Conservation (phyloP, 2,113 vertebrate species). For the Tupaia chinensis region DNA sequence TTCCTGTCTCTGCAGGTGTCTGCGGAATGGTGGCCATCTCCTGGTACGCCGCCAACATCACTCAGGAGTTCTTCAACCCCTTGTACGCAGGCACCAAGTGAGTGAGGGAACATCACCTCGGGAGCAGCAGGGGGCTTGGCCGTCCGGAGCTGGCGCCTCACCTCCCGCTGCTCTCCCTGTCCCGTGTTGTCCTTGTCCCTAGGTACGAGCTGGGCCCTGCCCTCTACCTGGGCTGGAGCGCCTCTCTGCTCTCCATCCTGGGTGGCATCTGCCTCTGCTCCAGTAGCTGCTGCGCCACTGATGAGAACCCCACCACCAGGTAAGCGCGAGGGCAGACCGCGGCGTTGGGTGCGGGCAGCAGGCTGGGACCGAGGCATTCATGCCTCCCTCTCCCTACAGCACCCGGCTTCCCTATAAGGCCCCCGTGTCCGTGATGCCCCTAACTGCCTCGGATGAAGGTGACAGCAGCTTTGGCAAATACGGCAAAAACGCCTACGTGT, state of each 20-base stretch:
- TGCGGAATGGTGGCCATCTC: constrained; percentile 93
- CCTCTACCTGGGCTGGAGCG: constrained; percentile 95
- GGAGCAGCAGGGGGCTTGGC: background rate
- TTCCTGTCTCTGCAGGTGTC: constrained; percentile 84
- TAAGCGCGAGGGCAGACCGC: background rate
- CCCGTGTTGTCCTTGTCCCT: background rate
- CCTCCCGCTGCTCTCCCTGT: too few species aligned
- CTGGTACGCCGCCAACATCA: constrained; percentile 95
- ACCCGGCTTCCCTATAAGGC: constrained; percentile 67
- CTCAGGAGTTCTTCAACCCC: constrained; percentile 92
- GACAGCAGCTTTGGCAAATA: constrained; percentile 81
- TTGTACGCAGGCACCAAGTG: constrained; percentile 90
- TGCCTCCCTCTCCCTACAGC: background rate
- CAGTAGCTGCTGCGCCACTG: constrained; percentile 80
- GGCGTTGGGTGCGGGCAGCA: fast-evolving
- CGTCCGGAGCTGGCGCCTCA: fast-evolving
- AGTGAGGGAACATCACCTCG: constrained; percentile 63
- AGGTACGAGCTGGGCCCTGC: constrained; percentile 94
- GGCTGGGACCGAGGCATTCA: fast-evolving
- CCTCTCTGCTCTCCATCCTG: constrained; percentile 89
- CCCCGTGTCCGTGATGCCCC: background rate
- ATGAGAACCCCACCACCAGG: background rate
- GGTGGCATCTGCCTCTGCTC: constrained; percentile 90
- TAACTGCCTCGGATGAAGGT: constrained; percentile 18
- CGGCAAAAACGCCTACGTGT: constrained; percentile 86